A percentile compares a stretch with the other conserved stretches of the same genome.
Evolutionary conservation across 2,888 invertebrate genomes (phyloP).

Genomic region (Nephrotoma guestfalica): DNA sequence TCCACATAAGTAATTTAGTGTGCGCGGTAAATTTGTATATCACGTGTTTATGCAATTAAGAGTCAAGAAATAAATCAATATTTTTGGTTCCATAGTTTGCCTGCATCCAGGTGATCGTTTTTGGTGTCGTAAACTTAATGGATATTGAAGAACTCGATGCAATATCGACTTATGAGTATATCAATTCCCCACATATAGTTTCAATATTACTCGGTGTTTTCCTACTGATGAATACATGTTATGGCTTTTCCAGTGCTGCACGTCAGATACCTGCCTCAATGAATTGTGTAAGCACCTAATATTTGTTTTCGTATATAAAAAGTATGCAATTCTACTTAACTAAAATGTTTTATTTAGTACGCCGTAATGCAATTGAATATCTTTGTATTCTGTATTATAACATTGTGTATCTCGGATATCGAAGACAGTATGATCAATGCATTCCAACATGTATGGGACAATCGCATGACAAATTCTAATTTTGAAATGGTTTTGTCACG

Average conservation of each 20-base stretch:
- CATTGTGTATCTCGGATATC: neutral
- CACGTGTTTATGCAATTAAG: neutral
- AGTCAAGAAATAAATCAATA: neutral
- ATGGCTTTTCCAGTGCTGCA: neutral
- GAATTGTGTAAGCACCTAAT: neutral
- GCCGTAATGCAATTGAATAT: neutral
- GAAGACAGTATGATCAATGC: neutral
- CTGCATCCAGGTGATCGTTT: neutral
- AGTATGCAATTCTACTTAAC: neutral
- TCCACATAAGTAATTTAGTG: neutral
- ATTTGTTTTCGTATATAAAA: neutral
- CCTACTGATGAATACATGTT: neutral
- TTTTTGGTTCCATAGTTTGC: neutral
- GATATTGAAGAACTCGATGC: neutral
- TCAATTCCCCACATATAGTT: neutral
- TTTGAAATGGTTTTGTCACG: neutral
- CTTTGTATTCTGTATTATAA: neutral
- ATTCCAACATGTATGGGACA: neutral
- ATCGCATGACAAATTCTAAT: neutral
- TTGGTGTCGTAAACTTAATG: neutral
- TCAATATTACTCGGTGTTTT: neutral
- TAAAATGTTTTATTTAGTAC: neutral
- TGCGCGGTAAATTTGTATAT: neutral
- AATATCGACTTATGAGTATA: neutral
- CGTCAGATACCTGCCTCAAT: neutral